These are phyloP conservation scores for Xylophagus ater DNA, from an alignment of 2,888 invertebrate genomes.

Conservation along the genomic window DNA sequence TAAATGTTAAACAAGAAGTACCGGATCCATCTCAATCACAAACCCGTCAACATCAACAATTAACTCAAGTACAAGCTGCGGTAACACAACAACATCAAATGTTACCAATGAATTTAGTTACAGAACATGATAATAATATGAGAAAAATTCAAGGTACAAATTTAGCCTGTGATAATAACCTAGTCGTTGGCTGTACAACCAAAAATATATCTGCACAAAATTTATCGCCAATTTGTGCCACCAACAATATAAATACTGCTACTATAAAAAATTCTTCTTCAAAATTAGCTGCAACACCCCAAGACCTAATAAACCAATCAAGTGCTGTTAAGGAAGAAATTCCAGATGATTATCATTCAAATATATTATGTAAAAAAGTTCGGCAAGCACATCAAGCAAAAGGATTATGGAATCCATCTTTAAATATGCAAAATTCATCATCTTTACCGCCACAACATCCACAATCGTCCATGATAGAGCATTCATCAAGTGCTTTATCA, in stretches of 20 bases:
- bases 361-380: constrained; percentile 38
- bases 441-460: constrained; percentile 16
- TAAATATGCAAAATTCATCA: constrained; percentile 20
- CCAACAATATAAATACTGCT: constrained; percentile 24
- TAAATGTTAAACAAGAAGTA: constrained; percentile 13
- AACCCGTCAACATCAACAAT: constrained; percentile 3
- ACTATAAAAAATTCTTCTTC: constrained; percentile 18
- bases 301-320: constrained; percentile 12
- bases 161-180: constrained; percentile 20
- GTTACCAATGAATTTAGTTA: constrained; percentile 35
- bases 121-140: constrained; percentile 22
- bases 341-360: constrained; percentile 32
- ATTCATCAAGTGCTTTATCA: constrained; percentile 18
- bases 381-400: constrained; percentile 38
- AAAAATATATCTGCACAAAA: constrained; percentile 15
- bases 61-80: constrained; percentile 1
- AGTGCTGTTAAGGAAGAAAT: constrained; percentile 32
- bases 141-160: constrained; percentile 19
- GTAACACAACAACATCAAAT: constrained; percentile 24
- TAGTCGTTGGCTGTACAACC: constrained; percentile 18
- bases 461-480: constrained; percentile 17
- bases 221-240: constrained; percentile 11
- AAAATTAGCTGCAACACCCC: constrained; percentile 2
- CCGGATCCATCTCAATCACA: constrained; percentile 8
- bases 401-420: constrained; percentile 30